phyloP scores from a whole-genome alignment of 2,888 invertebrate genomes.

The Cataglyphis cursor region DNA sequence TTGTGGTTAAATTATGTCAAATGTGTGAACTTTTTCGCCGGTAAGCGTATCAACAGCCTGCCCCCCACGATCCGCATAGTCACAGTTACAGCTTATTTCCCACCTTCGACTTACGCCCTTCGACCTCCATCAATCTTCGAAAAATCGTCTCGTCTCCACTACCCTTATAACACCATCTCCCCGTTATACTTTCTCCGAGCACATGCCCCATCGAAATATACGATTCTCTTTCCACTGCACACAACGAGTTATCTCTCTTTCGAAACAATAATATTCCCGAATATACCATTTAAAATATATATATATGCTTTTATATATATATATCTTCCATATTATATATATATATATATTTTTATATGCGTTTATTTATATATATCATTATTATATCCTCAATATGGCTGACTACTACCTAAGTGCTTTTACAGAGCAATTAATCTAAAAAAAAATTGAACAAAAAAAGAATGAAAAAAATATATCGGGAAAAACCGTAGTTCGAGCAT shows the following conservation, averaged over 20 bases:
- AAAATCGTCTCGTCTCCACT: constrained; percentile 56
- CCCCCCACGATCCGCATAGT: constrained; percentile 86
- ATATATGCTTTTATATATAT: constrained; percentile 71
- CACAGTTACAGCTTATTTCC: constrained; percentile 86
- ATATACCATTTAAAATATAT: constrained; percentile 84
- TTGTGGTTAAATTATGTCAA: neutral
- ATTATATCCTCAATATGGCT: constrained; percentile 84
- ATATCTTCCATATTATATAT: constrained; percentile 80
- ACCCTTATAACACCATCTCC: constrained; percentile 63
- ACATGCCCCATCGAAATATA: constrained; percentile 71
- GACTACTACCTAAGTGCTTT: constrained; percentile 82
- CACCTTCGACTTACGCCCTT: constrained; percentile 75
- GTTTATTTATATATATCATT: constrained; percentile 81
- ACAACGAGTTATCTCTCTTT: constrained; percentile 60
- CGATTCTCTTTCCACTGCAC: constrained; percentile 60
- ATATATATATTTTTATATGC: constrained; percentile 78
- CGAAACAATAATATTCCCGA: constrained; percentile 78
- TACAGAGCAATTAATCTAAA: constrained; percentile 67
- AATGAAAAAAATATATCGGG: constrained; percentile 35
- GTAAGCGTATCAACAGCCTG: constrained; percentile 80
- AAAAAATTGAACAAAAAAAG: constrained; percentile 28
- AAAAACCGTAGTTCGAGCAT: constrained; percentile 56
- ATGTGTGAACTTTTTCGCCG: neutral
- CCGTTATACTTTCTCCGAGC: constrained; percentile 69
- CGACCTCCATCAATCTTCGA: constrained; percentile 62